Evolutionary conservation across 2,888 invertebrate species (phyloP).

Genomic region (Melieria picta): DNA sequence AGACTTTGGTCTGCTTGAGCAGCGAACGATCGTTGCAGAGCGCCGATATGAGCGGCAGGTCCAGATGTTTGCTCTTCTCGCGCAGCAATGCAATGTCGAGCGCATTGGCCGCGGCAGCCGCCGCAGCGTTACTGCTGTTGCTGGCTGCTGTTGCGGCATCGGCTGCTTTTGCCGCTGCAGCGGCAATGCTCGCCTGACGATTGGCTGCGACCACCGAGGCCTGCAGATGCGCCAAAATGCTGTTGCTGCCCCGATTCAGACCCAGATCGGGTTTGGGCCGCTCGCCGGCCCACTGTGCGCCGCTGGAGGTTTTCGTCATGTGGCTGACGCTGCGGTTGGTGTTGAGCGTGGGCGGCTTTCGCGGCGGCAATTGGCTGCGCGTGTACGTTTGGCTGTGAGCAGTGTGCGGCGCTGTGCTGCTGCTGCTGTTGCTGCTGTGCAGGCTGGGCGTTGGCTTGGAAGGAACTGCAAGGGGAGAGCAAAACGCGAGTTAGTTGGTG

Average conservation of each 20-base stretch:
- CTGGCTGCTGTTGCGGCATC: conserved; percentile 65
- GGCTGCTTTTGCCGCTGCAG: conserved; percentile 13
- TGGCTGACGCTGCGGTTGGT: conserved; percentile 54
- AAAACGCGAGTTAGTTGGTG: neutral
- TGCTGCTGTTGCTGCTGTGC: conserved; percentile 20
- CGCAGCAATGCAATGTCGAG: conserved; percentile 84
- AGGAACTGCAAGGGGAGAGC: conserved; percentile 54
- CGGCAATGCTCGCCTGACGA: conserved; percentile 33
- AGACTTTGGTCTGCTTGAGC: conserved; percentile 87
- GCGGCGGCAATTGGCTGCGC: conserved; percentile 51
- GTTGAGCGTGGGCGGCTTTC: conserved; percentile 57
- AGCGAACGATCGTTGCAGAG: conserved; percentile 92
- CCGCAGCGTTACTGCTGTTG: conserved; percentile 64
- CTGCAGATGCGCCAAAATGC: conserved; percentile 60
- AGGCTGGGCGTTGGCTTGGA: conserved; percentile 54
- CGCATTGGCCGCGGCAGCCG: conserved; percentile 59
- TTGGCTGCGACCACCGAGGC: conserved; percentile 54
- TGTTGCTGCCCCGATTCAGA: conserved; percentile 52
- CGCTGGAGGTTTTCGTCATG: conserved; percentile 59
- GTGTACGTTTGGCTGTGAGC: conserved; percentile 22
- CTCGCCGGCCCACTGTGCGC: conserved; percentile 62
- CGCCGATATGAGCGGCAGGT: conserved; percentile 91
- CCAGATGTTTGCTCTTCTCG: conserved; percentile 89
- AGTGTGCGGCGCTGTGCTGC: conserved; percentile 24
- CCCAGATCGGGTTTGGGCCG: conserved; percentile 55